These are phyloP conservation scores for Phytoseiulus persimilis DNA, from an alignment of 2,888 invertebrate genomes.

Conservation along the genomic window DNA sequence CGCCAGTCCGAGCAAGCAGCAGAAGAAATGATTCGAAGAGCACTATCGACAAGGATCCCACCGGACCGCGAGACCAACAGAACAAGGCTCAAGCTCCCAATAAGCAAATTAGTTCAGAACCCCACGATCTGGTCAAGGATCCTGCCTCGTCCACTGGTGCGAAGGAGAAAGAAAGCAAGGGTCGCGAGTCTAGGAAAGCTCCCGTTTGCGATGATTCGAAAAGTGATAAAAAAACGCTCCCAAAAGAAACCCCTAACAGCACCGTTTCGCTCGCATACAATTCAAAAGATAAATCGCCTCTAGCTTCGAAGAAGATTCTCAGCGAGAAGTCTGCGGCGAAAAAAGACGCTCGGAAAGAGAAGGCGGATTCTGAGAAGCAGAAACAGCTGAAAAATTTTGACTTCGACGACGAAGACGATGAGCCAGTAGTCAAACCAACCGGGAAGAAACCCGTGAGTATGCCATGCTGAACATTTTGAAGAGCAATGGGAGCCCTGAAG, in stretches of 20 bases:
- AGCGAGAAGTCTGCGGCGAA: constrained; percentile 23
- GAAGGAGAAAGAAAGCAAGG: background rate
- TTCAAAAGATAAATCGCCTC: constrained; percentile 20
- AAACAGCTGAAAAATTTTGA: constrained; percentile 24
- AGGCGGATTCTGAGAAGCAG: constrained; percentile 22
- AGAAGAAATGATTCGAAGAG: background rate
- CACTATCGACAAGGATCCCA: background rate
- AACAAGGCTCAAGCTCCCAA: background rate
- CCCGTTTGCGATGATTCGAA: background rate
- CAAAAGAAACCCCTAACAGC: background rate
- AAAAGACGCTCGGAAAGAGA: constrained; percentile 9
- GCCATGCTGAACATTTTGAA: background rate
- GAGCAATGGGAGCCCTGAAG: no score
- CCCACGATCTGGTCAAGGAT: background rate
- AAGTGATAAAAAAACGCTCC: background rate
- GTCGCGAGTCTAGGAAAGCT: background rate
- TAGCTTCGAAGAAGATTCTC: constrained; percentile 37
- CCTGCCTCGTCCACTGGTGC: background rate
- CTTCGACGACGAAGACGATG: constrained; percentile 41
- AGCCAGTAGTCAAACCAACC: constrained; percentile 25
- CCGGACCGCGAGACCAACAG: background rate
- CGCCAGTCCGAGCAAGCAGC: background rate
- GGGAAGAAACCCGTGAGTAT: constrained; percentile 13
- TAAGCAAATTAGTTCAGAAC: background rate
- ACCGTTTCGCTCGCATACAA: background rate